Evolutionary conservation across 1,140 invertebrate species (phyloP).

Genomic region (Drosophila erecta): DNA sequence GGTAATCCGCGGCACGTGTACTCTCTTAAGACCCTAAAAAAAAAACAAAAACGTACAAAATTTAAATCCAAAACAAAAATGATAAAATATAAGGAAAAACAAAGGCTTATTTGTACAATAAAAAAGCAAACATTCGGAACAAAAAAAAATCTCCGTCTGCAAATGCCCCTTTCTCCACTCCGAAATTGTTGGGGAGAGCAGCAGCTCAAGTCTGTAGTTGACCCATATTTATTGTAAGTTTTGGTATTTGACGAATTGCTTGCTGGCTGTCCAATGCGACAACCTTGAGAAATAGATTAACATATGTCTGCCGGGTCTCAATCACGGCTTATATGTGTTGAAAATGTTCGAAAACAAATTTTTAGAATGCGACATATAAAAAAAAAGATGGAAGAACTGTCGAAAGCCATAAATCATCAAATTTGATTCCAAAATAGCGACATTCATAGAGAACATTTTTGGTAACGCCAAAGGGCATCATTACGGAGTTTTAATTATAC

Average conservation of each 20-base stretch:
- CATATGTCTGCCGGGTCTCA: conserved; percentile 16
- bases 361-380: too few species aligned
- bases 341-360: not conserved
- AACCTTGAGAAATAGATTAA: conserved; percentile 27
- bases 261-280: conserved; percentile 16
- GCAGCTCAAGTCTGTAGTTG: conserved; percentile 31
- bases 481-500: conserved; percentile 22
- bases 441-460: not conserved
- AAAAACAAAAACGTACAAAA: conserved; percentile 29
- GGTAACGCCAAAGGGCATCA: conserved; percentile 27
- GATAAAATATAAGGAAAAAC: conserved; percentile 16
- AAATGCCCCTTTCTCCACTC: conserved; percentile 25
- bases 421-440: not conserved
- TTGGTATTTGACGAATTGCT: conserved; percentile 40
- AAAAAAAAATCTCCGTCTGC: conserved; percentile 26
- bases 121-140: conserved; percentile 15
- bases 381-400: not conserved
- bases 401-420: not conserved
- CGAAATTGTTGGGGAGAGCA: conserved; percentile 1
- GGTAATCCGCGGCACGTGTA: conserved; percentile 78
- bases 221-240: conserved; percentile 33
- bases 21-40: conserved; percentile 62
- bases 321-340: conserved; percentile 5
- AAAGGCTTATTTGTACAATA: conserved; percentile 7
- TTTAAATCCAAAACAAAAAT: conserved; percentile 25